Evolutionary conservation across 2,113 vertebrate genomes (phyloP), one percentile per base, ranked within the genome.

Genomic region (Cyanocitta stelleri): DNA sequence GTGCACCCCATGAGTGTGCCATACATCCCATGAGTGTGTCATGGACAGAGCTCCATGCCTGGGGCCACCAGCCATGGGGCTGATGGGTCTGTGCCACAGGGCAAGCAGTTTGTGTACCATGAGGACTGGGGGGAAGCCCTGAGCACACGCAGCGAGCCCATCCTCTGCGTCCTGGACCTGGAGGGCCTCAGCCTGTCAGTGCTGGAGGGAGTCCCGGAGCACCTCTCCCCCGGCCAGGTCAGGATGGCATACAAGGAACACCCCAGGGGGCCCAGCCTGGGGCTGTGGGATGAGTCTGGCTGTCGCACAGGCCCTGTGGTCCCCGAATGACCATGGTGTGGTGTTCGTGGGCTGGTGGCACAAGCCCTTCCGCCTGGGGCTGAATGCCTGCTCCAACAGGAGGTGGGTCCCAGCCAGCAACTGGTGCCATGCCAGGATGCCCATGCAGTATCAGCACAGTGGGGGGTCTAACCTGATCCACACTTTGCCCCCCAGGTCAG

Each of bases 291-390:
- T 2, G 1, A 96, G 24, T 41, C 66, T 4, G 3, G 18, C 62
- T 95, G 52, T 90, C 15, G 4, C 61, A 10, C 93, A 99, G 99
- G 99, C 99, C 39, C 99, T 99, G 97, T 99, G 99, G 99, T 98
- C 99, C 51, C 99, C 98, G 2, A 98, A 96, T 58, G 99, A 99
- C 93, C 97, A 94, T 0, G 99, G 99, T 1, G 98, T 99, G 93
- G 98, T 99, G 81, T 99, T 99, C 7, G 97, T 99, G 30, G 99
- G 99, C 82, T 99, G 99, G 99, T 98, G 98, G 97, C 98, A 99
- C 1, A 98, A 98, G 59, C 99, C 99, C 18, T 99, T 99, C 96
- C 98, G 98, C 96, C 97, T 99, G 77, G 99, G 99, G 39, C 97
- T 99, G 49, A 98, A 93, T 8, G 97, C 98, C 93, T 99, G 99